Base-by-base conservation (phyloP, 1,140 invertebrate genomes). In the Dinothrombium tinctorium region DNA sequence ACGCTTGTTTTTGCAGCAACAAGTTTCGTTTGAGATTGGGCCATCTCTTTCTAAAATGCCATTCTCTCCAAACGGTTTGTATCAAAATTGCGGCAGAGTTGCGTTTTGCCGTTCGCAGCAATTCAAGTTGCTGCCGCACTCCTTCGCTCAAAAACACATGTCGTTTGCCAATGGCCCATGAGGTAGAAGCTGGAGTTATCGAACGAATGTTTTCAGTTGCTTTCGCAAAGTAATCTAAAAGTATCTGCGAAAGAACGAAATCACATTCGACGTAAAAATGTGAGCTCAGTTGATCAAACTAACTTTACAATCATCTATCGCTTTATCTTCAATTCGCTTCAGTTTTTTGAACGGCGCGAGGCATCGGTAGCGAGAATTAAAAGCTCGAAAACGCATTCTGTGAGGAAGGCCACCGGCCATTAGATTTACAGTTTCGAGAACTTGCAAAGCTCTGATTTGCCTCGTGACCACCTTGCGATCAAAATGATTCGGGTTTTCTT, bases 81-180 rank as follows among this genome's bases (percentile, higher is more conserved):
- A 82, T 75, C 5, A 69, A 50, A 8, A 61, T 55, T 0, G 82
- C 81, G 2, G 80, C 78, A 46, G 69, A 68, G 45, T 74, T 69
- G 2, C 79, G 63, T 1, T 72, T 77, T 41, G 76, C 73, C 11
- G 69, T 69, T 38, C 82, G 63, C 47, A 83, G 59, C 44, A 71
- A 69, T 60, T 90, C 86, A 36, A 87, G 59, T 47, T 80, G 69
- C 60, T 90, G 86, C 14, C 86, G 66, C 45, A 84, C 81, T 6
- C 79, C 78, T 60, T 92, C 86, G 61, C 83, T 89, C 4, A 89
- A 67, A 59, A 90, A 90, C 15, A 89, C 78, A 54, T 90, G 83
- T 28, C 82, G 65, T 55, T 86, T 84, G 43, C 84, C 86, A 19
- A 83, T 64, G n/a, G 80, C 78, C 79, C 79, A 84, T 53, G 72